These are phyloP conservation scores for Troilus luridus DNA, from an alignment of 2,888 invertebrate species.

Conservation along the genomic window DNA sequence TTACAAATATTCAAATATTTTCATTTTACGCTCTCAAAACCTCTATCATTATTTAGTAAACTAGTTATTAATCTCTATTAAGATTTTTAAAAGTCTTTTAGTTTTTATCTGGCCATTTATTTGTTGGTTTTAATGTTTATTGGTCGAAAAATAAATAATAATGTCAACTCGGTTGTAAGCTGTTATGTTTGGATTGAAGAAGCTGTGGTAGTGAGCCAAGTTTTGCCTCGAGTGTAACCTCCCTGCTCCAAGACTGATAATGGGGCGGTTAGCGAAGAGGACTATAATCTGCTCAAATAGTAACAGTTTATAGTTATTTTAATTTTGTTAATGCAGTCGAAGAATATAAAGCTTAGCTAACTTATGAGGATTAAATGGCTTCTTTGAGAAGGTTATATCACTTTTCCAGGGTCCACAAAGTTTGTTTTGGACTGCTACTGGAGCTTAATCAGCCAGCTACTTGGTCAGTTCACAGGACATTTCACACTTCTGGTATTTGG, in stretches of 20 bases:
- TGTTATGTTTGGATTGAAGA: background rate
- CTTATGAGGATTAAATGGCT: background rate
- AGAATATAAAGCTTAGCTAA: background rate
- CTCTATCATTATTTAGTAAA: background rate
- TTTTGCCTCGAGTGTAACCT: background rate
- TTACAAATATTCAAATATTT: background rate
- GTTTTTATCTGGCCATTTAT: background rate
- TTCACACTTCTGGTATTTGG: slow-evolving; percentile 62
- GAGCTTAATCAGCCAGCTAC: slow-evolving; percentile 51
- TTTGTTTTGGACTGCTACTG: slow-evolving; percentile 3
- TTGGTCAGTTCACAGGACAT: slow-evolving; percentile 57
- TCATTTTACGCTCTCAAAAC: background rate
- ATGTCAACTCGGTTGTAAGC: background rate
- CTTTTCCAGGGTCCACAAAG: slow-evolving; percentile 24
- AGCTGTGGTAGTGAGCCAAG: background rate
- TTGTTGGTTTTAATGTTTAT: background rate
- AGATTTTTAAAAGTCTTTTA: background rate
- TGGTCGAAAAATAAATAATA: background rate
- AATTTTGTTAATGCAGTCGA: background rate
- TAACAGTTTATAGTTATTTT: background rate
- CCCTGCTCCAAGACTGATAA: background rate
- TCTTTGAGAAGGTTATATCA: slow-evolving; percentile 29
- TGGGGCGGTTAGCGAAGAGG: background rate
- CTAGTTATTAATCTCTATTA: background rate
- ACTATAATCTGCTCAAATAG: background rate